phyloP scores from a whole-genome alignment of 2,888 invertebrate genomes.

The Diarsia dahlii region DNA sequence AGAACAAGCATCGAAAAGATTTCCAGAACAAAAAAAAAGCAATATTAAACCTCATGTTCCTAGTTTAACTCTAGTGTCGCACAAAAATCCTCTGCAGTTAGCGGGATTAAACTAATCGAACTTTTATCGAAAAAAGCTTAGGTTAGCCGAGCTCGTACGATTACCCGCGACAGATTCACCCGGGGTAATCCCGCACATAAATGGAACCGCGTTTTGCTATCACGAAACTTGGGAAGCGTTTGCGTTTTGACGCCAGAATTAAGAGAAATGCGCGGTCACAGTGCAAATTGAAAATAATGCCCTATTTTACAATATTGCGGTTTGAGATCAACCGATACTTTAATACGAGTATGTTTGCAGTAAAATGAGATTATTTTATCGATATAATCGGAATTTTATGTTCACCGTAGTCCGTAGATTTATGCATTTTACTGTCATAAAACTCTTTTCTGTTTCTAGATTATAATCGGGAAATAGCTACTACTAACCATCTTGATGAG shows the following conservation, averaged over 20 bases:
- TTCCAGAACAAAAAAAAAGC: not conserved
- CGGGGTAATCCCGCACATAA: constrained; percentile 48
- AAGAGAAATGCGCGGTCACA: constrained; percentile 28
- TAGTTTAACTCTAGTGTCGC: not conserved
- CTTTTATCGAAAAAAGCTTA: constrained; percentile 62
- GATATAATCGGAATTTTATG: constrained; percentile 8
- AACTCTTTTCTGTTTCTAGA: not conserved
- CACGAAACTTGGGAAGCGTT: constrained; percentile 31
- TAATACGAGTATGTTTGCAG: constrained; percentile 7
- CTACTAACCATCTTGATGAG: not conserved
- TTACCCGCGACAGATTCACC: constrained; percentile 25
- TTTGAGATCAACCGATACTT: constrained; percentile 15
- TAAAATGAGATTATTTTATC: constrained; percentile 9
- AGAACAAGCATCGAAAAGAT: no score
- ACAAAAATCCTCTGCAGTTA: constrained; percentile 31
- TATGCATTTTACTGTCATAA: not conserved
- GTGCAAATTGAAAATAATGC: constrained; percentile 60
- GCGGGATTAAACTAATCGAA: constrained; percentile 50
- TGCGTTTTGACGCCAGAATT: constrained; percentile 30
- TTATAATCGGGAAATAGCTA: not conserved
- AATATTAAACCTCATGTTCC: not conserved
- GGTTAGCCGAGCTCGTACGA: constrained; percentile 24
- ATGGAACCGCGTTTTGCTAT: constrained; percentile 38
- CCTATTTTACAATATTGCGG: constrained; percentile 9
- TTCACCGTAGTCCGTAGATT: not conserved